Evolutionary conservation across 2,797 vertebrate genomes (phyloP).

Genomic region (Thaleichthys pacificus): DNA sequence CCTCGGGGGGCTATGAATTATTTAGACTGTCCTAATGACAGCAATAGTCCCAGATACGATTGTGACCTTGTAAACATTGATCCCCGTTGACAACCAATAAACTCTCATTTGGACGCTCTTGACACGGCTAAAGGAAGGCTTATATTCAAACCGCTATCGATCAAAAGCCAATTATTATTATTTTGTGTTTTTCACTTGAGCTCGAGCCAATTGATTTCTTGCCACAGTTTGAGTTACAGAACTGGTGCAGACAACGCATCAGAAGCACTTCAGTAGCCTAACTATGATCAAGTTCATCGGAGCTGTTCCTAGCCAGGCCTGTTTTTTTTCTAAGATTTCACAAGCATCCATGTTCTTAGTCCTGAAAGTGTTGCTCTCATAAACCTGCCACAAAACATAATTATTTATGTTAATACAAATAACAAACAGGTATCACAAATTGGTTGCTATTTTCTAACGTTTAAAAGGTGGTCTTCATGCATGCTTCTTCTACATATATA

Average conservation of each 20-base stretch:
- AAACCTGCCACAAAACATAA: neutral
- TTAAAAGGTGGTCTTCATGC: neutral
- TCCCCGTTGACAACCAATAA: slow-evolving; percentile 65
- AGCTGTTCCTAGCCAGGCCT: neutral
- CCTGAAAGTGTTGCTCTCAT: neutral
- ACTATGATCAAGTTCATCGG: neutral
- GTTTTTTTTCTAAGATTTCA: no score
- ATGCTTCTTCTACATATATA: neutral
- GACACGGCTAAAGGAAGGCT: slow-evolving; percentile 53
- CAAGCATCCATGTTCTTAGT: neutral
- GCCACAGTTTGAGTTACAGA: slow-evolving; percentile 34
- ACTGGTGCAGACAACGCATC: slow-evolving; percentile 42
- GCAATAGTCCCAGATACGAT: slow-evolving; percentile 66
- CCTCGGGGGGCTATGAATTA: slow-evolving; percentile 71
- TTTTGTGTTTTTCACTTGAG: slow-evolving; percentile 52
- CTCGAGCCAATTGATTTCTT: slow-evolving; percentile 53
- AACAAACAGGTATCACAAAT: neutral
- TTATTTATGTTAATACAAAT: neutral
- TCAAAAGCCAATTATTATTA: slow-evolving; percentile 53
- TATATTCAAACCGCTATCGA: slow-evolving; percentile 52
- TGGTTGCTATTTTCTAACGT: neutral
- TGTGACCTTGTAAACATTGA: slow-evolving; percentile 78
- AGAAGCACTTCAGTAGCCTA: slow-evolving; percentile 13
- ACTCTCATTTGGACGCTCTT: slow-evolving; percentile 63
- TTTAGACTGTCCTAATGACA: slow-evolving; percentile 75